A percentile compares a stretch with the other conserved stretches of the same genome.
Conservation (phyloP, 1,140 invertebrate genomes). For the Caenorhabditis tropicalis region DNA sequence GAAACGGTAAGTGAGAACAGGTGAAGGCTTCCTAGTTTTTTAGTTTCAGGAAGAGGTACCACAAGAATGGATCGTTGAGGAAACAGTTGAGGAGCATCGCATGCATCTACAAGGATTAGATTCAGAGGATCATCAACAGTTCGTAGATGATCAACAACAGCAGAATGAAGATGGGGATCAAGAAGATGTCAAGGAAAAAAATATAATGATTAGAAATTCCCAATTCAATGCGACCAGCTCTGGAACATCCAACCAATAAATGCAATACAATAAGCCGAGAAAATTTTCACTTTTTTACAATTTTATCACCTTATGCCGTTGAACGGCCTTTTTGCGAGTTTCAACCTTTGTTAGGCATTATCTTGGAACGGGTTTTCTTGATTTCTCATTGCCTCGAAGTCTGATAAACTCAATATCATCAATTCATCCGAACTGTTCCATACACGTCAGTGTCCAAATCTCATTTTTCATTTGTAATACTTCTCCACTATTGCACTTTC, state of each 20-base stretch:
- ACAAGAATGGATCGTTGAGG: constrained; percentile 29
- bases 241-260: background rate
- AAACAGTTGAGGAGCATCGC: constrained; percentile 5
- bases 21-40: background rate
- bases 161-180: background rate
- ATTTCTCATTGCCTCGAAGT: too few species aligned
- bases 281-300: background rate
- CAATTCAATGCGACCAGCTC: background rate
- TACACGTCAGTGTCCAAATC: too few species aligned
- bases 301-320: too few species aligned
- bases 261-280: background rate
- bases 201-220: background rate
- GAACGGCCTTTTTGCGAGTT: too few species aligned
- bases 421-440: too few species aligned
- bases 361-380: too few species aligned
- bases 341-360: too few species aligned
- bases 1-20: background rate
- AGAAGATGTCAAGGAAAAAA: background rate
- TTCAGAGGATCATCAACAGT: background rate
- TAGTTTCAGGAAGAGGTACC: constrained; percentile 12
- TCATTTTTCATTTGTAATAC: too few species aligned
- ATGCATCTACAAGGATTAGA: background rate
- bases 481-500: background rate
- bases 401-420: too few species aligned
- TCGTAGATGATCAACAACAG: background rate